Evolutionary conservation across 2,797 vertebrate genomes (phyloP).

Genomic region (Micromesistius poutassou): DNA sequence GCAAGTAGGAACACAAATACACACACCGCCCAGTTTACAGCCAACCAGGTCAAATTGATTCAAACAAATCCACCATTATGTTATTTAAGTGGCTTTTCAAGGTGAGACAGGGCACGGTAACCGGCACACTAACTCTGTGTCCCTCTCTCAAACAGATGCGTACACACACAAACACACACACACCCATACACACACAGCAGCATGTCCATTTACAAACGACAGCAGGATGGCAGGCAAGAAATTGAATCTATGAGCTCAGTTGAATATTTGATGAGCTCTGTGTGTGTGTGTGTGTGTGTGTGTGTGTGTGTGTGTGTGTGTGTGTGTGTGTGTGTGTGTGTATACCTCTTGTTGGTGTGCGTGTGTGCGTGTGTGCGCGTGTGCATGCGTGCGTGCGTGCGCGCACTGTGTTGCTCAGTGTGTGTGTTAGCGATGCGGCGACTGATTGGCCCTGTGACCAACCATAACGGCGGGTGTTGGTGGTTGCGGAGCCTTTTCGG

Average conservation of each 20-base stretch:
- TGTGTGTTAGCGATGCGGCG: constrained; percentile 14
- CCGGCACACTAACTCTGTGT: neutral
- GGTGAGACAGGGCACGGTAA: neutral
- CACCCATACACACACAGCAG: constrained; percentile 1
- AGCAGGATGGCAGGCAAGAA: constrained; percentile 22
- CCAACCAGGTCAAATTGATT: constrained; percentile 42
- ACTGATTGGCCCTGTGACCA: too few species aligned
- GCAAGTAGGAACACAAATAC: constrained; percentile 1
- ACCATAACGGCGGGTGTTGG: too few species aligned
- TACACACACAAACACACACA: neutral
- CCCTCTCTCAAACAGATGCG: neutral
- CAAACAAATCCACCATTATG: constrained; percentile 45
- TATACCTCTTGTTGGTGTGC: constrained; percentile 73
- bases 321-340: constrained; percentile 14
- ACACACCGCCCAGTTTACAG: constrained; percentile 8
- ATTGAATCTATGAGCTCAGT: constrained; percentile 34
- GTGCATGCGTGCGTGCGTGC: neutral
- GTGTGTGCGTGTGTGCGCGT: neutral
- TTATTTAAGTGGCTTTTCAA: constrained; percentile 39
- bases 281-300: neutral
- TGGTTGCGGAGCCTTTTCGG: too few species aligned
- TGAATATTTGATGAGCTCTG: constrained; percentile 34
- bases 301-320: neutral
- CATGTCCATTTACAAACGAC: constrained; percentile 10
- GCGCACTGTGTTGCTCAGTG: constrained; percentile 27